Evolutionary conservation across 2,888 invertebrate genomes (phyloP), one percentile per base, ranked within the genome.

Genomic region (Drosophila peninsularis): DNA sequence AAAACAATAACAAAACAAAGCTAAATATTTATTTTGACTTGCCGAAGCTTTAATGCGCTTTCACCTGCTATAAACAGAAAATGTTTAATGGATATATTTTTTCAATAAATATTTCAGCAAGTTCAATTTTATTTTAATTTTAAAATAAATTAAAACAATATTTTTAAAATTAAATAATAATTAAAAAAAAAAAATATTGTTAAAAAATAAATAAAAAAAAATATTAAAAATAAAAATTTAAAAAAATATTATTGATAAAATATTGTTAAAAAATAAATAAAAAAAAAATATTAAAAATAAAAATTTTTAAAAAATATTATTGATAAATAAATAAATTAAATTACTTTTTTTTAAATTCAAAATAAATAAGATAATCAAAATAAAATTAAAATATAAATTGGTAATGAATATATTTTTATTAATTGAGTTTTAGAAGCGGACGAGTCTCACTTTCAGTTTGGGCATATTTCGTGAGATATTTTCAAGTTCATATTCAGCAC

Each of bases 31-130:
- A 17, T 39, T 41, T 17, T 19, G 27, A 13, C 54, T 71, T 32
- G 37, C n/a, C 64, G 58, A 63, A 42, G 27, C 19, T 47, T 1
- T 1, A 72, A 73, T 52, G 47, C 78, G 17, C 74, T 71, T 61
- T 32, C 41, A 19, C 39, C n/a, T 34, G 21, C 14, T 27, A 24
- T 19, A 13, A 24, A 3, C 32, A 9, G 34, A 4, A 11, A 7
- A 44, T 34, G 3, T 47, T 47, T 13, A 7, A 24, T 17, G 30
- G 4, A 47, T 30, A 47, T n/a, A 24, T 24, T 24, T 24, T 4
- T 3, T 24, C 10, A 45, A 45, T n/a, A 45, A 27, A 45, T n/a
- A 45, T 45, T n/a, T 47, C 11, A 30, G 45, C 11, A 17, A 47
- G 30, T 47, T 27, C n/a, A 17, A 30, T 17, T 17, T 11, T 11